Evolutionary conservation across 2,113 vertebrate genomes (phyloP).

Genomic region (Notothenia coriiceps): DNA sequence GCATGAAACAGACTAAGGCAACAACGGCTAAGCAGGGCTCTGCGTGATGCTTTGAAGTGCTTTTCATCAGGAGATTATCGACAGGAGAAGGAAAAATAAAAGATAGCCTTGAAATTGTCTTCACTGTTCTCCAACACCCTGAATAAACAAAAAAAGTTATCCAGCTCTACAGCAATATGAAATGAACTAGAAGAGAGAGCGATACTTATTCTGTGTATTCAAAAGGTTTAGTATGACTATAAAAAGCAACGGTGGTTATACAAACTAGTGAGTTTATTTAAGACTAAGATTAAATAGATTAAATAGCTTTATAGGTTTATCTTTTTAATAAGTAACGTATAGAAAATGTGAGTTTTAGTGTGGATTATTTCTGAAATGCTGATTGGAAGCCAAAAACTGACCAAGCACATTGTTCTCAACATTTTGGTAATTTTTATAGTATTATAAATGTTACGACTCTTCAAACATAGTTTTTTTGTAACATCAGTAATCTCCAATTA

Average conservation of each 20-base stretch:
- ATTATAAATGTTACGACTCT: neutral
- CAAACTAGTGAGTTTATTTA: conserved; percentile 23
- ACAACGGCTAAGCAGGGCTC: conserved; percentile 47
- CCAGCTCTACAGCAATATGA: conserved; percentile 22
- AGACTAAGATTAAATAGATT: conserved; percentile 1
- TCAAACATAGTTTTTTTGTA: neutral
- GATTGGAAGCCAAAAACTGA: neutral
- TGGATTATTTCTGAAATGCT: conserved; percentile 1
- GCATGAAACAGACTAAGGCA: conserved; percentile 60
- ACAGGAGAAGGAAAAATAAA: conserved; percentile 29
- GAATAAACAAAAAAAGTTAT: conserved; percentile 28
- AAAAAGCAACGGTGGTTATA: neutral
- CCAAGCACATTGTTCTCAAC: neutral
- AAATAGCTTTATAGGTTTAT: conserved; percentile 15
- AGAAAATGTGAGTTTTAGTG: neutral
- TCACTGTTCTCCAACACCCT: conserved; percentile 23
- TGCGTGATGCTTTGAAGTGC: conserved; percentile 63
- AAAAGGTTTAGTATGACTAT: neutral
- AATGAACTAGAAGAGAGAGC: conserved; percentile 18
- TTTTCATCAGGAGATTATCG: conserved; percentile 68
- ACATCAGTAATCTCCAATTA: neutral
- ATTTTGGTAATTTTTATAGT: neutral
- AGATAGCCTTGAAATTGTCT: conserved; percentile 38
- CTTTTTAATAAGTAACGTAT: neutral
- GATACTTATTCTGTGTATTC: neutral